Evolutionary conservation across 2,797 vertebrate species (phyloP).

Genomic region (Anguilla marmorata): DNA sequence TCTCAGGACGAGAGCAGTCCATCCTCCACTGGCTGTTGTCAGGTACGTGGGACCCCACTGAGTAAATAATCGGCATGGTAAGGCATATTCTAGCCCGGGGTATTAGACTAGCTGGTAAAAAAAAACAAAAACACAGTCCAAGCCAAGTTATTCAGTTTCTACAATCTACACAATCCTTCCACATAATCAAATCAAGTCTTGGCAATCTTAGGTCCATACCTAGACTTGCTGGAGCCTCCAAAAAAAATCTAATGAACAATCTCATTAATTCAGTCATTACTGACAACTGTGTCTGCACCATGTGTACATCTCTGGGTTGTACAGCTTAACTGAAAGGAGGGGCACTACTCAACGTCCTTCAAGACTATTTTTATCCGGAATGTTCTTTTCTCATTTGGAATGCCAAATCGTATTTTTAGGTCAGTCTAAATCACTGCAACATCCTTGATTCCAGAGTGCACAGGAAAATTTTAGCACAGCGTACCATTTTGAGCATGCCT

Average conservation of each 20-base stretch:
- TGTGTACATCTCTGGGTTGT: neutral
- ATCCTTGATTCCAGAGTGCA: neutral
- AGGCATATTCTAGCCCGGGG: neutral
- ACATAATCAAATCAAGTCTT: neutral
- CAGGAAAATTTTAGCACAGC: neutral
- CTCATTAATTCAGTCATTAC: neutral
- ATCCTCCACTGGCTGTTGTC: neutral
- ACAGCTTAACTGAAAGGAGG: neutral
- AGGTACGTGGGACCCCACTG: neutral
- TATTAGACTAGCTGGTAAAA: neutral
- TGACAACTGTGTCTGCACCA: neutral
- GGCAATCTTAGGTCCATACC: neutral
- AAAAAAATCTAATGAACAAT: neutral
- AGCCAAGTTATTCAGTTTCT: neutral
- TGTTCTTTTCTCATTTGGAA: neutral
- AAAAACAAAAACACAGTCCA: neutral
- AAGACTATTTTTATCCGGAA: neutral
- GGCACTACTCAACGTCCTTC: neutral
- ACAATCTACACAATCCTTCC: neutral
- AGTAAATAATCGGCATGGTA: neutral
- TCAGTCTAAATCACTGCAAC: neutral
- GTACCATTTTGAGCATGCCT: neutral
- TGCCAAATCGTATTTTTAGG: neutral
- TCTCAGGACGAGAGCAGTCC: neutral
- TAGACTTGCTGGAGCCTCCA: neutral